Evolutionary conservation across 1,140 invertebrate genomes (phyloP).

Genomic region (Kradibia gibbosae): DNA sequence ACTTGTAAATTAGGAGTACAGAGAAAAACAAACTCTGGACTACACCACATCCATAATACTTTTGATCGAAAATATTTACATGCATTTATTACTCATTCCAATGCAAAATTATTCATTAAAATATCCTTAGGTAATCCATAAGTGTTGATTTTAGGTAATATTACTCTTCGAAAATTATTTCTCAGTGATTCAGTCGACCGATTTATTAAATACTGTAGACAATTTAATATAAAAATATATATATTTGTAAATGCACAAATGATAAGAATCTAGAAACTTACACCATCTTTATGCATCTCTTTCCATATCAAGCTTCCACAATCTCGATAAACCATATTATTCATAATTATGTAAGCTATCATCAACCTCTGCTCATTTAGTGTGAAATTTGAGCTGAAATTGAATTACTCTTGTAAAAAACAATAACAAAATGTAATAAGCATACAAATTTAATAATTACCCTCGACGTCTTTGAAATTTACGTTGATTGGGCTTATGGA

Average conservation of each 20-base stretch:
- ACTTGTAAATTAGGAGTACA: too few relatives aligned
- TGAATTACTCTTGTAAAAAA: neutral
- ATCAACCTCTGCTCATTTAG: neutral
- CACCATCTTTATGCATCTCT: slow-evolving; percentile 5
- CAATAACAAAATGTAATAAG: neutral
- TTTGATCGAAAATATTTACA: too few relatives aligned
- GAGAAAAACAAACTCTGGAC: too few relatives aligned
- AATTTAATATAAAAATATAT: slow-evolving; percentile 18
- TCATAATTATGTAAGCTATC: slow-evolving; percentile 11
- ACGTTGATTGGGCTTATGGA: neutral
- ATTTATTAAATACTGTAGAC: slow-evolving; percentile 25
- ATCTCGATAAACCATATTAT: neutral
- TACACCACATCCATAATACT: too few relatives aligned
- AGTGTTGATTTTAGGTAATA: slow-evolving; percentile 23
- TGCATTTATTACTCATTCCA: too few relatives aligned
- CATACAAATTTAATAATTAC: neutral
- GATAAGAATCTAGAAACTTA: neutral
- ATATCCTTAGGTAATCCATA: slow-evolving; percentile 13
- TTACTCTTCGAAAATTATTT: slow-evolving; percentile 16
- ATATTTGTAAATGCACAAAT: neutral
- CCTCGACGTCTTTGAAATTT: slow-evolving; percentile 1
- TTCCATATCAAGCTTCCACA: neutral
- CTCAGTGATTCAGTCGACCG: slow-evolving; percentile 13
- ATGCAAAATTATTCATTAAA: neutral
- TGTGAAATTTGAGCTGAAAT: slow-evolving; percentile 1